Evolutionary conservation across 1,140 invertebrate genomes (phyloP).

Genomic region (Aphelinus atriplicis): DNA sequence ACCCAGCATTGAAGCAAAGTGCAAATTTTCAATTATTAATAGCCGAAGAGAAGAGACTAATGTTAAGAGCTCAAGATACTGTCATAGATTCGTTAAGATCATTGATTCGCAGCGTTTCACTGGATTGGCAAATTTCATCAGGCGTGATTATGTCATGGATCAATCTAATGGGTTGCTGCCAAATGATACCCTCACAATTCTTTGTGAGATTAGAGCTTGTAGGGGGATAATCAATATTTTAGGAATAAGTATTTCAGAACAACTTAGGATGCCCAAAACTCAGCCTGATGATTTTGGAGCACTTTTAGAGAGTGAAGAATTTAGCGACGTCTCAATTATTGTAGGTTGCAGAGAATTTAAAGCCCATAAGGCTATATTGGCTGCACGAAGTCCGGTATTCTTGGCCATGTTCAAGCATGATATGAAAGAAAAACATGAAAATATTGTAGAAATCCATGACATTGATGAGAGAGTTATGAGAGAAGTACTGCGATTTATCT

Average conservation of each 20-base stretch:
- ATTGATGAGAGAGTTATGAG: slow-evolving; percentile 95
- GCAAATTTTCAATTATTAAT: slow-evolving; percentile 99
- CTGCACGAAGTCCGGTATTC: slow-evolving; percentile 72
- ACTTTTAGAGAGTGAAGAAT: slow-evolving; percentile 95
- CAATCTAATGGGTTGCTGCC: slow-evolving; percentile 97
- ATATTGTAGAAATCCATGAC: slow-evolving; percentile 96
- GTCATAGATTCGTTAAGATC: slow-evolving; percentile 84
- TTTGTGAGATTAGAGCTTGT: slow-evolving; percentile 97
- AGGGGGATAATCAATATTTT: slow-evolving; percentile 97
- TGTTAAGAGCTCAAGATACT: slow-evolving; percentile 48
- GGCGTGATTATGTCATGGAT: slow-evolving; percentile 96
- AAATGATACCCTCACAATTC: slow-evolving; percentile 98
- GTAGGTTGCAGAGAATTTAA: slow-evolving; percentile 83
- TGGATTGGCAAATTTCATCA: slow-evolving; percentile 99
- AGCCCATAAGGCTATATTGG: slow-evolving; percentile 40
- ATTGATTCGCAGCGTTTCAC: slow-evolving; percentile 28
- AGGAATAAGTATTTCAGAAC: slow-evolving; percentile 92
- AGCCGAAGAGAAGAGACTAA: slow-evolving; percentile 99
- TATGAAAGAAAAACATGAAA: slow-evolving; percentile 83
- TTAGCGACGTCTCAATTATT: slow-evolving; percentile 94
- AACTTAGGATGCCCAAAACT: slow-evolving; percentile 98
- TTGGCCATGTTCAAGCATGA: slow-evolving; percentile 78
- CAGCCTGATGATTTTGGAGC: slow-evolving; percentile 92
- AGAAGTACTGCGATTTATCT: slow-evolving; percentile 98
- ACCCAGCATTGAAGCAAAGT: slow-evolving; percentile 98